Conservation (phyloP, 2,113 vertebrate species). For the Crypturellus undulatus region DNA sequence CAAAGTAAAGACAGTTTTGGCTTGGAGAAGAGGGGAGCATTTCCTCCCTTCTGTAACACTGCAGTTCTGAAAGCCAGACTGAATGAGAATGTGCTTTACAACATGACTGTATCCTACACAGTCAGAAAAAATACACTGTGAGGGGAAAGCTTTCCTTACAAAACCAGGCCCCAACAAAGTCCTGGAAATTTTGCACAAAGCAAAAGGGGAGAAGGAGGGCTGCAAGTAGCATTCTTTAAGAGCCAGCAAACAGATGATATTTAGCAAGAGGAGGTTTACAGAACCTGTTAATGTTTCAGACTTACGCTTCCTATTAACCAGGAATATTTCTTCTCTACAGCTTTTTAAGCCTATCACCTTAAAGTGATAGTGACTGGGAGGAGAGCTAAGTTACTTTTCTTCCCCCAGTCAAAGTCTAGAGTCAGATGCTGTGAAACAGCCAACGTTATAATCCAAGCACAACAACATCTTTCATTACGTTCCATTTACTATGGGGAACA, state of each 20-base stretch:
- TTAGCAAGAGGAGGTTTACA: background rate
- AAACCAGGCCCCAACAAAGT: background rate
- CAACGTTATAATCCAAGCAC: background rate
- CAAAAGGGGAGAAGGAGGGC: background rate
- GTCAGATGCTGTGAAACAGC: background rate
- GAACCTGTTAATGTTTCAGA: background rate
- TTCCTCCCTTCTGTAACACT: background rate
- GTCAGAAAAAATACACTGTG: background rate
- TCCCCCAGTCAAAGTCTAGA: background rate
- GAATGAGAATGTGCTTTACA: background rate
- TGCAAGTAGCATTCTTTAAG: background rate
- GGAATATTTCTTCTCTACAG: background rate
- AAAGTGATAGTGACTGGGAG: background rate
- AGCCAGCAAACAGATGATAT: background rate
- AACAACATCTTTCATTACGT: background rate
- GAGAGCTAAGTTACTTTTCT: background rate
- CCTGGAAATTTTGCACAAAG: background rate
- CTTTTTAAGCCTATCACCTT: background rate
- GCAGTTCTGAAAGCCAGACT: background rate
- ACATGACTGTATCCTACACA: background rate
- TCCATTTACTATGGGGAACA: background rate
- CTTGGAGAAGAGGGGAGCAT: background rate
- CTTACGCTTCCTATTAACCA: rapidly evolving
- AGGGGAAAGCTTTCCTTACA: background rate
- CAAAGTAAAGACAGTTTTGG: background rate